These are phyloP conservation scores for Sebastiscus albofasciatus DNA, from an alignment of 2,797 vertebrate species.

Conservation along the genomic window DNA sequence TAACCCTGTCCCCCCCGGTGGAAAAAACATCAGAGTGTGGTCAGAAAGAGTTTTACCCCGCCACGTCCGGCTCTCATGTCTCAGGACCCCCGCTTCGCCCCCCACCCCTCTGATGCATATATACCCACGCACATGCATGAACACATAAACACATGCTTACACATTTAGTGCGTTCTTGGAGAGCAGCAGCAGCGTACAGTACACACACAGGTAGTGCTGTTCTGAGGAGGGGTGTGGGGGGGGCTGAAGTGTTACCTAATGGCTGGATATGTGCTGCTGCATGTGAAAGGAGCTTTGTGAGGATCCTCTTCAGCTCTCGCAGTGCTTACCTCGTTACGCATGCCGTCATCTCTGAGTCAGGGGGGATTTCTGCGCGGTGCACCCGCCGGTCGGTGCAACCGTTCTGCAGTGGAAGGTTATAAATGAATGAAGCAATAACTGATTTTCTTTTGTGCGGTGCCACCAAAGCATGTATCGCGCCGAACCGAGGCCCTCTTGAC, in stretches of 20 bases:
- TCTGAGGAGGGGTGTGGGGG: constrained; percentile 28
- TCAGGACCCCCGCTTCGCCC: constrained; percentile 14
- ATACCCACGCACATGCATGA: constrained; percentile 37
- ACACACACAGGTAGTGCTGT: constrained; percentile 69
- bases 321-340: constrained; percentile 20
- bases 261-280: constrained; percentile 37
- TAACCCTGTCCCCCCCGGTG: constrained; percentile 57
- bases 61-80: constrained; percentile 56
- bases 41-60: constrained; percentile 56
- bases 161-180: constrained; percentile 30
- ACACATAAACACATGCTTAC: constrained; percentile 54
- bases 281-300: constrained; percentile 74
- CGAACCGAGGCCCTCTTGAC: constrained; percentile 51
- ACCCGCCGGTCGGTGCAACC: not conserved
- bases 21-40: constrained; percentile 64
- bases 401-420: not conserved
- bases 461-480: constrained; percentile 42
- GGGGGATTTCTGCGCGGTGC: constrained; percentile 21
- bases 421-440: constrained; percentile 23
- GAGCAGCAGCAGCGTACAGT: constrained; percentile 15
- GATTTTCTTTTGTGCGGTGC: constrained; percentile 41
- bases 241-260: constrained; percentile 63
- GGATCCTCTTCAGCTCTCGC: constrained; percentile 43
- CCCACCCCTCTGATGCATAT: constrained; percentile 9
- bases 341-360: constrained; percentile 37